These are phyloP conservation scores for Myotis myotis DNA, from an alignment of 2,797 vertebrate species.

Conservation along the genomic window DNA sequence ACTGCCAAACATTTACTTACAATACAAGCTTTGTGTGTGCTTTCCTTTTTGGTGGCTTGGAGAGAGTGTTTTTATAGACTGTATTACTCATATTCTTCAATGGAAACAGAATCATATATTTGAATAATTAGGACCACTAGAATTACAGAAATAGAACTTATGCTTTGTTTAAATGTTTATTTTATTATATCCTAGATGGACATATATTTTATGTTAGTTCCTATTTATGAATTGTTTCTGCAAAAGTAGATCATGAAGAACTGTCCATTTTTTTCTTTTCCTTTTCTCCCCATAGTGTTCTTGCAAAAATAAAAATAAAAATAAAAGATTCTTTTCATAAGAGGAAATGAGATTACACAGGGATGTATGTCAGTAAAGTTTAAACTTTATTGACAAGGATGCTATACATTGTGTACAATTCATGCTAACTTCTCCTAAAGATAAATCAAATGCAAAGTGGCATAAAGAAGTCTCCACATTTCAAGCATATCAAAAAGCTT, in stretches of 20 bases:
- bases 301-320: constrained; percentile 28
- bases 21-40: not conserved
- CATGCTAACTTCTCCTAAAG: constrained; percentile 47
- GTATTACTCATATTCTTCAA: not conserved
- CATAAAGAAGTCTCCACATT: not conserved
- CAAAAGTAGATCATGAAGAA: not conserved
- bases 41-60: not conserved
- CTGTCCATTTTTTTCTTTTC: not conserved
- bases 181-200: constrained; percentile 25
- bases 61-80: not conserved
- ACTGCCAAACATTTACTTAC: not conserved
- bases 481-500: not conserved
- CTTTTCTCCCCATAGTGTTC: not conserved
- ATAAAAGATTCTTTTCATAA: constrained; percentile 45
- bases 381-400: constrained; percentile 56
- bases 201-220: constrained; percentile 30
- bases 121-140: not conserved
- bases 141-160: not conserved
- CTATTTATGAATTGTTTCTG: constrained; percentile 42
- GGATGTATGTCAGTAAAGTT: constrained; percentile 60
- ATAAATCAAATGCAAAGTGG: constrained; percentile 25
- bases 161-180: not conserved
- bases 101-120: not conserved
- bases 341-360: constrained; percentile 46
- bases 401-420: constrained; percentile 53